Percentiles rank a stretch among this genome's conserved stretches.
phyloP scores from a whole-genome alignment of 2,888 invertebrate genomes.

The Eristalis pertinax region DNA sequence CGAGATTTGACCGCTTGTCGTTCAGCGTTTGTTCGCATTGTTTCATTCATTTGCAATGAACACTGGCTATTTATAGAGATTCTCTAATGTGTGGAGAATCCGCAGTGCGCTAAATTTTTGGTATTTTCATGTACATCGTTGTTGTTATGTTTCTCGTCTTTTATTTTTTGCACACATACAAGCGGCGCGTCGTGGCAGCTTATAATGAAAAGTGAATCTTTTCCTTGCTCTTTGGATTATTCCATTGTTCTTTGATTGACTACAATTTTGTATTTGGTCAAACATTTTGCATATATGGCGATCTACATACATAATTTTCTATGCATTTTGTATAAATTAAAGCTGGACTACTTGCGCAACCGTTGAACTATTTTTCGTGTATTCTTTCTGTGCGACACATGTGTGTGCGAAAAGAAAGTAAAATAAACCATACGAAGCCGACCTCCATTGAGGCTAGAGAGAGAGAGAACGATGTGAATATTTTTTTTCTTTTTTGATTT shows the following conservation, averaged over 20 bases:
- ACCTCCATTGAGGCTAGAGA: neutral
- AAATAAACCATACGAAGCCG: neutral
- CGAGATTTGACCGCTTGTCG: neutral
- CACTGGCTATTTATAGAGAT: conserved; percentile 62
- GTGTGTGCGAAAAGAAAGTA: conserved; percentile 19
- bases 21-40: conserved; percentile 26
- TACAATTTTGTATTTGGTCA: conserved; percentile 23
- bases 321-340: conserved; percentile 17
- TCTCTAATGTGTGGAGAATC: conserved; percentile 50
- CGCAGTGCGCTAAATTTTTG: conserved; percentile 33
- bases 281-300: neutral
- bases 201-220: conserved; percentile 63
- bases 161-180: neutral
- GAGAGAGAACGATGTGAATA: neutral
- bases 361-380: conserved; percentile 24
- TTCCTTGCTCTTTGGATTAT: neutral
- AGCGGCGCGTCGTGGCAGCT: neutral
- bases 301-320: neutral
- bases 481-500: neutral
- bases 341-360: conserved; percentile 29
- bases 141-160: conserved; percentile 9
- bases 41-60: conserved; percentile 31
- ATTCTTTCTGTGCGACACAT: neutral
- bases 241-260: conserved; percentile 15
- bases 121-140: neutral